phyloP scores from a whole-genome alignment of 30 jellyfish, hydroid and myxozoan species.

The Sanderia malayensis region DNA sequence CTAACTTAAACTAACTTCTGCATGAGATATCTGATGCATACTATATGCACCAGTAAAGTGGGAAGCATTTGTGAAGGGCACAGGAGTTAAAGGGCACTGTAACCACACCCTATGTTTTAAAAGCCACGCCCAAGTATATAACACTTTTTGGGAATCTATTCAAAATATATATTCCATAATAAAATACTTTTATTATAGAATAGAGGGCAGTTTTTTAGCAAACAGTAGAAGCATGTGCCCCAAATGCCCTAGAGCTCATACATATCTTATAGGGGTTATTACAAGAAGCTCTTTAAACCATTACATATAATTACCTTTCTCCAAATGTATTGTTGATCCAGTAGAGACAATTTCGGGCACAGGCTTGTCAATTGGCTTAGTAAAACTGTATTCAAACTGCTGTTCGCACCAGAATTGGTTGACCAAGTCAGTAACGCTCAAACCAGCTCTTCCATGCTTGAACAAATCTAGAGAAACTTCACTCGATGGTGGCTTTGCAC shows the following conservation, averaged over 20 bases:
- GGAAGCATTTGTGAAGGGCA: neutral
- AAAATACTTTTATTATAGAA: too few species aligned
- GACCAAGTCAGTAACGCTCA: constrained; percentile 49
- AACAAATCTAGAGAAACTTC: constrained; percentile 23
- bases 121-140: too few species aligned
- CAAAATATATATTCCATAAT: too few species aligned
- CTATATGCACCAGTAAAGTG: neutral
- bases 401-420: constrained; percentile 70
- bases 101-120: too few species aligned
- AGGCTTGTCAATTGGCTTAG: constrained; percentile 24
- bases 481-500: neutral
- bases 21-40: neutral
- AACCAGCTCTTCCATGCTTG: constrained; percentile 20
- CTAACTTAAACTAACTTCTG: neutral
- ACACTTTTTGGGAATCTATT: too few species aligned
- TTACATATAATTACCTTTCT: constrained; percentile 46
- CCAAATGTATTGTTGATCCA: constrained; percentile 50
- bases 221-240: too few species aligned
- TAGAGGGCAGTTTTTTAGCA: too few species aligned
- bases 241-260: too few species aligned
- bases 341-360: constrained; percentile 14
- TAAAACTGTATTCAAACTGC: constrained; percentile 41
- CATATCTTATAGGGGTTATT: too few species aligned
- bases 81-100: neutral
- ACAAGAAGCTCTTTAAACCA: too few species aligned